These are phyloP conservation scores for Paraplagusia blochii DNA, from an alignment of 2,113 vertebrate genomes.

Conservation along the genomic window DNA sequence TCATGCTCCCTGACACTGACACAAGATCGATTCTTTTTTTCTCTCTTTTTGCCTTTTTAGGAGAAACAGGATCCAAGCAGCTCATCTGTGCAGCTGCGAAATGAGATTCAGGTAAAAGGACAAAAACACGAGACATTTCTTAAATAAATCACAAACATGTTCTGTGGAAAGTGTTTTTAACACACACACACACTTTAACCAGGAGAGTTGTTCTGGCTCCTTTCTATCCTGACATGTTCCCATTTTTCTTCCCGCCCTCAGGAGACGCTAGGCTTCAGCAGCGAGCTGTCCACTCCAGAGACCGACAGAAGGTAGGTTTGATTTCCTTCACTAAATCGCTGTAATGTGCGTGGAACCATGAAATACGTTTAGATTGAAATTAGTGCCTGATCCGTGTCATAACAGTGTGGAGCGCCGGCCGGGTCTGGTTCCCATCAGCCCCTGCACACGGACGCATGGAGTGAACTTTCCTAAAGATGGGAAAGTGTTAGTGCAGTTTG, in stretches of 20 bases:
- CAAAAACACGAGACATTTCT: too few relatives aligned
- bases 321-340: neutral
- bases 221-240: neutral
- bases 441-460: slow-evolving; percentile 5
- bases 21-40: slow-evolving; percentile 3
- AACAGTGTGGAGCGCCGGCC: slow-evolving; percentile 24
- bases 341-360: slow-evolving; percentile 1
- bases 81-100: slow-evolving; percentile 86
- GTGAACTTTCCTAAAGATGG: slow-evolving; percentile 25
- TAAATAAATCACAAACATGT: too few relatives aligned
- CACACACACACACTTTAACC: neutral
- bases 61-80: slow-evolving; percentile 87
- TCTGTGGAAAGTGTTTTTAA: too few relatives aligned
- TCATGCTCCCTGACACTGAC: slow-evolving; percentile 7
- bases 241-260: slow-evolving; percentile 61
- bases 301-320: slow-evolving; percentile 88
- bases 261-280: slow-evolving; percentile 92
- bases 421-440: slow-evolving; percentile 45
- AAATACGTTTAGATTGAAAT: slow-evolving; percentile 26
- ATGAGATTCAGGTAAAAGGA: slow-evolving; percentile 88
- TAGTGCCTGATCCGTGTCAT: slow-evolving; percentile 46
- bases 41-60: slow-evolving; percentile 65
- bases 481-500: slow-evolving; percentile 1
- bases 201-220: neutral
- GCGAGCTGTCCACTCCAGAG: slow-evolving; percentile 88